Percentiles rank a stretch among this genome's conserved stretches.
Conservation (phyloP, 1,140 invertebrate genomes). For the Aphaenogaster rudis region DNA sequence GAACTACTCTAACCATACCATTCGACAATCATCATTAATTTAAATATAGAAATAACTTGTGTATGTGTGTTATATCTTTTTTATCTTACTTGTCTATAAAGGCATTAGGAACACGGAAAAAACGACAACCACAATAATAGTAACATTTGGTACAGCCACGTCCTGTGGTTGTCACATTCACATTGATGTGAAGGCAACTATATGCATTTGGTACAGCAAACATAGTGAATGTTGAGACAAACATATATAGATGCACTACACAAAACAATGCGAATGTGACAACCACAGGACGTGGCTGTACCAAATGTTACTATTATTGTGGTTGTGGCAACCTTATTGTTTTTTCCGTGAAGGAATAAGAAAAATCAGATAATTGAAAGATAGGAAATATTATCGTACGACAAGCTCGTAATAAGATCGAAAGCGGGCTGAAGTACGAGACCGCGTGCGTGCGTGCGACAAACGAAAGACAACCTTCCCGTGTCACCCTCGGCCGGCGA, state of each 20-base stretch:
- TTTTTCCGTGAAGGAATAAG: background rate
- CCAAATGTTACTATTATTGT: no score
- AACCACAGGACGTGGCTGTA: no score
- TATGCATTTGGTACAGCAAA: no score
- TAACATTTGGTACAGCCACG: no score
- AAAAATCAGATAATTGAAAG: background rate
- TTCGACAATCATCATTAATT: background rate
- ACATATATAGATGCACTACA: no score
- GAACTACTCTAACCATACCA: background rate
- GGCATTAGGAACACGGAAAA: background rate
- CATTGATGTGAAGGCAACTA: no score
- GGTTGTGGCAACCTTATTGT: no score
- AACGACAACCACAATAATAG: no score
- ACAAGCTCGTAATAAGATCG: conserved; percentile 21
- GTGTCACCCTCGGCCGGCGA: conserved; percentile 45
- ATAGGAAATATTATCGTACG: background rate
- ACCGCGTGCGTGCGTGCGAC: conserved; percentile 65
- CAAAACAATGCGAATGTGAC: no score
- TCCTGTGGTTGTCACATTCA: no score
- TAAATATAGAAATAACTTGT: background rate
- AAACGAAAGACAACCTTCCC: conserved; percentile 68
- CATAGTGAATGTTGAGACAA: no score
- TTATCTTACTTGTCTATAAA: background rate
- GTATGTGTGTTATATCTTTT: no score
- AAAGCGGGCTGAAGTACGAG: conserved; percentile 59